A percentile compares a stretch with the other conserved stretches of the same genome.
phyloP scores from a whole-genome alignment of 1,140 invertebrate species.

The Hyles vespertilio region DNA sequence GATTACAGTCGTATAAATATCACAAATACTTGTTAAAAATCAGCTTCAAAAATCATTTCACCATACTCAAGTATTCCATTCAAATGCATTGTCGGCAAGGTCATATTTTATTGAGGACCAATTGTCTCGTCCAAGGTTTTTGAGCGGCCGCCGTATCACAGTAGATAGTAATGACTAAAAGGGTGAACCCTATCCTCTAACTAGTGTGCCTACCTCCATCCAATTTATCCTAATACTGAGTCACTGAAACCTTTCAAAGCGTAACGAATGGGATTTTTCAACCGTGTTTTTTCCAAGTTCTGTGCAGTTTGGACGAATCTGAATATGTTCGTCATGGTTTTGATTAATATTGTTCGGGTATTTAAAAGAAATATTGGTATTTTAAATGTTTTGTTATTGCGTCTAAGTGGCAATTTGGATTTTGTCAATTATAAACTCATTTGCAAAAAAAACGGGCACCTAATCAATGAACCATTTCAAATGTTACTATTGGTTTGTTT shows the following conservation, averaged over 20 bases:
- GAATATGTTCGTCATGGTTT: too few relatives aligned
- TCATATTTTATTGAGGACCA: slow-evolving; percentile 17
- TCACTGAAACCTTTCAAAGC: slow-evolving; percentile 10
- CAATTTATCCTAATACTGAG: slow-evolving; percentile 21
- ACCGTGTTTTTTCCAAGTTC: slow-evolving; percentile 6
- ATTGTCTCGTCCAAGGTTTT: slow-evolving; percentile 14
- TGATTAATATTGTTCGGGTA: too few relatives aligned
- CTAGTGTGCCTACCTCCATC: slow-evolving; percentile 9
- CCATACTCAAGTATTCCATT: background rate
- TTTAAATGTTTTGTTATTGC: too few relatives aligned
- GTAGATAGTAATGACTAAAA: slow-evolving; percentile 20
- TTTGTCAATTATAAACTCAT: too few relatives aligned
- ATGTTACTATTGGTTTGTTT: too few relatives aligned
- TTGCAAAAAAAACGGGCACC: too few relatives aligned
- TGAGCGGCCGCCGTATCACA: slow-evolving; percentile 8
- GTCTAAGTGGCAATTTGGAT: too few relatives aligned
- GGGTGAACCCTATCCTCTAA: slow-evolving; percentile 11
- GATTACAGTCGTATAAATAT: too few relatives aligned
- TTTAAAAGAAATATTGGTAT: too few relatives aligned
- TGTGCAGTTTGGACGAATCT: background rate
- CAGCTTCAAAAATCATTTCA: too few relatives aligned
- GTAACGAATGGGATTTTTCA: slow-evolving; percentile 15
- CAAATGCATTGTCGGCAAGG: background rate
- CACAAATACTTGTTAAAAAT: too few relatives aligned
- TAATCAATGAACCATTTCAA: too few relatives aligned